Evolutionary conservation across 2,888 invertebrate genomes (phyloP).

Genomic region (Formica aserva): DNA sequence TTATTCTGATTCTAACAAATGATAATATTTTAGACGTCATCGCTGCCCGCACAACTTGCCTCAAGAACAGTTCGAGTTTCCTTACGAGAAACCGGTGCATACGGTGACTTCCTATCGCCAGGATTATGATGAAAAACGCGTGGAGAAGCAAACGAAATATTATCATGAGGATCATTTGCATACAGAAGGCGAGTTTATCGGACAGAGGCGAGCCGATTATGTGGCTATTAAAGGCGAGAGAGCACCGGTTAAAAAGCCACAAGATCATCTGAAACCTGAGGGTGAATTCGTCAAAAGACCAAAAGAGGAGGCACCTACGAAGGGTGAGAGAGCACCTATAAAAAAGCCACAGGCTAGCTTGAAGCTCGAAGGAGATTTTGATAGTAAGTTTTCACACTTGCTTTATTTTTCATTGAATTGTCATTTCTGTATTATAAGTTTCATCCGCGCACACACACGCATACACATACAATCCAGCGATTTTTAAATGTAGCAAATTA

Average conservation of each 20-base stretch:
- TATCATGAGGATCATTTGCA: constrained; percentile 91
- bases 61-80: constrained; percentile 82
- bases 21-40: constrained; percentile 90
- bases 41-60: constrained; percentile 91
- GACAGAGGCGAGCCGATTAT: constrained; percentile 86
- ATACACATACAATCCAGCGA: background rate
- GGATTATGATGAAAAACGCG: constrained; percentile 90
- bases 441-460: background rate
- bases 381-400: constrained; percentile 84
- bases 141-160: constrained; percentile 88
- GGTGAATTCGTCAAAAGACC: constrained; percentile 86
- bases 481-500: background rate
- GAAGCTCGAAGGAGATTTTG: constrained; percentile 88
- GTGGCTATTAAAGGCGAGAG: constrained; percentile 86
- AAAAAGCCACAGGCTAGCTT: constrained; percentile 87
- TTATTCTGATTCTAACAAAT: background rate
- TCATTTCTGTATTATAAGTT: background rate
- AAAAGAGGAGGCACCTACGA: constrained; percentile 82
- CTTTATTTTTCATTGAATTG: background rate
- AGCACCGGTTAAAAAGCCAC: constrained; percentile 83
- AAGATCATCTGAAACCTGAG: constrained; percentile 87
- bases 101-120: constrained; percentile 88
- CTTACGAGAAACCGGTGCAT: constrained; percentile 78
- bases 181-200: constrained; percentile 89
- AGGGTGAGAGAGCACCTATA: constrained; percentile 78